Conservation (phyloP, 2,113 vertebrate species). For the Passer montanus region DNA sequence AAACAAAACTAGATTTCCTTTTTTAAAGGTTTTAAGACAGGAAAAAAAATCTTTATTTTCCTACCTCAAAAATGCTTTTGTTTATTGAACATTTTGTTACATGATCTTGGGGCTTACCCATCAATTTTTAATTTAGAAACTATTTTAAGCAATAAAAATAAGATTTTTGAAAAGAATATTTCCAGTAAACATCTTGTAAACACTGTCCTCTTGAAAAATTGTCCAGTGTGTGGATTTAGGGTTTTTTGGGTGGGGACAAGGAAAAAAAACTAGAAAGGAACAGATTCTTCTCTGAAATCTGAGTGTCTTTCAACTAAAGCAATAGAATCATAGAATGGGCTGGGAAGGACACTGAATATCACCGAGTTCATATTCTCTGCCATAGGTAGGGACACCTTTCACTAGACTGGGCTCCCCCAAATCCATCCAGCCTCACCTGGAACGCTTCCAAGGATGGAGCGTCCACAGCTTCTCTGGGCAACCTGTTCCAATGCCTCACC, state of each 20-base stretch:
- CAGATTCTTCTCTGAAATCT: not conserved
- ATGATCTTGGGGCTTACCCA: not conserved
- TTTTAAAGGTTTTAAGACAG: not conserved
- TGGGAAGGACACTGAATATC: not conserved
- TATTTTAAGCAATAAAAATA: not conserved
- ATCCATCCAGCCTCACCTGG: not conserved
- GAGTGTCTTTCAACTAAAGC: not conserved
- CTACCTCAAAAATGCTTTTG: rapidly evolving
- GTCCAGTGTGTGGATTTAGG: not conserved
- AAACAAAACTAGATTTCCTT: not conserved
- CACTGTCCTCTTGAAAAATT: not conserved
- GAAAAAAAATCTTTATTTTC: not conserved
- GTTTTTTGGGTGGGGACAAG: not conserved
- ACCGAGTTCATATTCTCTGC: not conserved
- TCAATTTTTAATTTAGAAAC: not conserved
- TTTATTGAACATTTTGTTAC: not conserved
- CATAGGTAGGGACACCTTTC: not conserved
- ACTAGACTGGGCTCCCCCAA: not conserved
- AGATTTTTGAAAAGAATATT: not conserved
- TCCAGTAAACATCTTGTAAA: not conserved
- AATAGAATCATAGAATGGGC: not conserved
- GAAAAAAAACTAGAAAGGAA: not conserved
- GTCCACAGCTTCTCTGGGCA: not conserved
- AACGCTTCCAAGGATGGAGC: not conserved
- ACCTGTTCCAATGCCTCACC: not conserved